These are phyloP conservation scores for Drosophila subquinaria DNA, from an alignment of 2,888 invertebrate species.

Conservation along the genomic window DNA sequence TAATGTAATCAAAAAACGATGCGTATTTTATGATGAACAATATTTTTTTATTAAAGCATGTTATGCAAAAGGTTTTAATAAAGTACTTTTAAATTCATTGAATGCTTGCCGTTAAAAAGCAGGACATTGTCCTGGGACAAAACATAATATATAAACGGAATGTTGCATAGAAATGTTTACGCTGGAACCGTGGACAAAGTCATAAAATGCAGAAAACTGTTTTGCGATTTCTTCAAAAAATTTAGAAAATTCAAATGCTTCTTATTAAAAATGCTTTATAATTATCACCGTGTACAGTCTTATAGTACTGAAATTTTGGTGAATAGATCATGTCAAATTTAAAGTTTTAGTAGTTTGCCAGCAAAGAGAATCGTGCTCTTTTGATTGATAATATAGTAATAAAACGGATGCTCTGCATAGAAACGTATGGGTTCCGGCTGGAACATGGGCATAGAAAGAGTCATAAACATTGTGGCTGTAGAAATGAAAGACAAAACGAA, in stretches of 20 bases:
- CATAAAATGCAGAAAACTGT: not conserved
- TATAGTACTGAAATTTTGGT: constrained; percentile 14
- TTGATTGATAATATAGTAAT: constrained; percentile 52
- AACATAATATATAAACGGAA: too few species aligned
- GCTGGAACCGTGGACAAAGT: constrained; percentile 19
- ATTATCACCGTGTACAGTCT: constrained; percentile 36
- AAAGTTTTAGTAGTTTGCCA: constrained; percentile 41
- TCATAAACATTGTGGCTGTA: constrained; percentile 43
- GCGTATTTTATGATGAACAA: too few species aligned
- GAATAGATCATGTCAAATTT: constrained; percentile 10
- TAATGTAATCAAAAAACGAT: too few species aligned
- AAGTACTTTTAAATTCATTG: too few species aligned
- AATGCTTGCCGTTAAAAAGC: too few species aligned
- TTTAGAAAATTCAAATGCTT: constrained; percentile 23
- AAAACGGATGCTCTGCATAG: constrained; percentile 64
- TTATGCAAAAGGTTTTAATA: too few species aligned
- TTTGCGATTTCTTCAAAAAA: not conserved
- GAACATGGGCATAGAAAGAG: constrained; percentile 35
- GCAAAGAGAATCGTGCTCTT: constrained; percentile 52
- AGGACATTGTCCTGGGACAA: too few species aligned
- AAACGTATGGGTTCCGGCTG: constrained; percentile 52
- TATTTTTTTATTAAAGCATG: too few species aligned
- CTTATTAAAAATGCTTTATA: constrained; percentile 18
- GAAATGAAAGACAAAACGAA: constrained; percentile 33
- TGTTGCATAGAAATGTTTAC: too few species aligned